Percentiles rank a stretch among this genome's conserved stretches.
phyloP scores from a whole-genome alignment of 2,797 vertebrate genomes.

The Alosa sapidissima region DNA sequence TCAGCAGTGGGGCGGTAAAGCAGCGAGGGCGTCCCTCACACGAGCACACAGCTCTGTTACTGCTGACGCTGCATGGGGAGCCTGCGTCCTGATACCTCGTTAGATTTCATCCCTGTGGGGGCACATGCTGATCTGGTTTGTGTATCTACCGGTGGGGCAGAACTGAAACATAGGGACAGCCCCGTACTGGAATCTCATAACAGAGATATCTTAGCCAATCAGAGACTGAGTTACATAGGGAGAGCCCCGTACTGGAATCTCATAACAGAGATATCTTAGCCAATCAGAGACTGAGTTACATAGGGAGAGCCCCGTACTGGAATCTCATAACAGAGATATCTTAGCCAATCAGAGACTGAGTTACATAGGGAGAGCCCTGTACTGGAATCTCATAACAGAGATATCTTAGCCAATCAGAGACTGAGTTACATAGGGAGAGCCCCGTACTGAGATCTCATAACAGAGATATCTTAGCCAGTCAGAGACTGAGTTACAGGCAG shows the following conservation, averaged over 20 bases:
- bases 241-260: neutral
- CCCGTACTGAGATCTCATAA: neutral
- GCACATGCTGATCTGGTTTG: neutral
- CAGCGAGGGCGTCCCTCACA: conserved; percentile 5
- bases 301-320: neutral
- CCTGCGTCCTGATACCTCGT: neutral
- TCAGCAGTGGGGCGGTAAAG: neutral
- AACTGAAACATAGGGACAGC: no score
- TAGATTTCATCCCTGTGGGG: neutral
- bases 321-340: neutral
- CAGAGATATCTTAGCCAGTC: neutral
- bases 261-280: neutral
- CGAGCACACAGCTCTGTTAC: neutral
- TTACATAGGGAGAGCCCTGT: no score
- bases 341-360: neutral
- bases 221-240: no score
- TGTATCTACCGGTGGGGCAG: neutral
- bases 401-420: no score
- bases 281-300: conserved; percentile 14
- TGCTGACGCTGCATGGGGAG: neutral
- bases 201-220: no score
- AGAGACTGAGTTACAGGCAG: conserved; percentile 30
- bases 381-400: no score
- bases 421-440: no score
- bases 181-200: no score